A percentile compares a stretch with the other conserved stretches of the same genome.
These are phyloP conservation scores for Cygnus buccinator DNA, from an alignment of 2,113 vertebrate species.

Conservation along the genomic window DNA sequence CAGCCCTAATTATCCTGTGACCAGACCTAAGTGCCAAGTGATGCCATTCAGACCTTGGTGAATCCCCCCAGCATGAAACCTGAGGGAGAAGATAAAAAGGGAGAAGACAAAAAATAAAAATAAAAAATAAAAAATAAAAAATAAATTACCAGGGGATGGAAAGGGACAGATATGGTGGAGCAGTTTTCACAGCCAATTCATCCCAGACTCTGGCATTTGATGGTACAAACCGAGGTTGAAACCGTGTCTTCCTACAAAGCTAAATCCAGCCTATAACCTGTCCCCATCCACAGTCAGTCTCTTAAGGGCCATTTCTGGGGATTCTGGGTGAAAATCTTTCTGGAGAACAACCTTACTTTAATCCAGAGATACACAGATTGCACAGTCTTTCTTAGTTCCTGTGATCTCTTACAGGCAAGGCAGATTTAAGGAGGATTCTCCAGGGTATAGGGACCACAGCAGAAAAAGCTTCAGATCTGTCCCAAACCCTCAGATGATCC, in stretches of 20 bases:
- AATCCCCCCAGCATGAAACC: neutral
- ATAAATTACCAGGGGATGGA: neutral
- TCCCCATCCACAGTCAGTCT: neutral
- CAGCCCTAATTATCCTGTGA: neutral
- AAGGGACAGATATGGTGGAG: neutral
- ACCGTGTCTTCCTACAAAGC: neutral
- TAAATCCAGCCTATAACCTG: neutral
- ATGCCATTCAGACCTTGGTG: neutral
- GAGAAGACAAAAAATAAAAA: neutral
- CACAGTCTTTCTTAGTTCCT: neutral
- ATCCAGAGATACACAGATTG: neutral
- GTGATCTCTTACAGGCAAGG: neutral
- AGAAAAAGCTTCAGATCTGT: neutral
- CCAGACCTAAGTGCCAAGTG: neutral
- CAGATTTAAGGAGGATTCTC: neutral
- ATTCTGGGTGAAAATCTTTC: neutral
- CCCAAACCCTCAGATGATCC: neutral
- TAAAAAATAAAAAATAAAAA: neutral
- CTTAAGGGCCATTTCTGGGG: neutral
- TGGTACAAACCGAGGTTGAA: neutral
- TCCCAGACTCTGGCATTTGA: neutral
- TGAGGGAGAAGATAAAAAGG: neutral
- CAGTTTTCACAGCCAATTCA: neutral
- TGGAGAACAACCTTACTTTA: accelerated
- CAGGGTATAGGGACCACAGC: accelerated